Percentiles rank a stretch among this genome's conserved stretches.
phyloP scores from a whole-genome alignment of 2,113 vertebrate species.

The Tamias sibiricus region DNA sequence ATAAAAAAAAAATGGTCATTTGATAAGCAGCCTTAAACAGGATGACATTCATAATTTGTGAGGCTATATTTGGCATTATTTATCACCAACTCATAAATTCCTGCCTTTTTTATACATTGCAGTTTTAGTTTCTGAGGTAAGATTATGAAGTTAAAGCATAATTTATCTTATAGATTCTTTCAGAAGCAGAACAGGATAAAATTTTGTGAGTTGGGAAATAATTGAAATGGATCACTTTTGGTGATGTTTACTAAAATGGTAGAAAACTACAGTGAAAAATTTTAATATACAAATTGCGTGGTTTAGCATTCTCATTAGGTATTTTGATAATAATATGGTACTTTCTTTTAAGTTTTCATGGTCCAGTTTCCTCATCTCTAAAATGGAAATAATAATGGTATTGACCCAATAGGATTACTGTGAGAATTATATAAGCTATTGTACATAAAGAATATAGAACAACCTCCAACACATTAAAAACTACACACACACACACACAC shows the following conservation, averaged over 20 bases:
- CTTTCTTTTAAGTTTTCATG: background rate
- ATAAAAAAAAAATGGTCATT: constrained; percentile 28
- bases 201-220: background rate
- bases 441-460: background rate
- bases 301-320: background rate
- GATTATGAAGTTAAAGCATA: background rate
- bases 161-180: background rate
- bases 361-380: background rate
- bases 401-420: background rate
- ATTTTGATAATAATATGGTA: background rate
- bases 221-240: background rate
- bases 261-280: background rate
- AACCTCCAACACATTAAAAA: background rate
- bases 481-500: no score
- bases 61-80: constrained; percentile 9
- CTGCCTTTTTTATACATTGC: background rate
- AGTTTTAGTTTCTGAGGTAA: background rate
- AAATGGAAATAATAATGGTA: background rate
- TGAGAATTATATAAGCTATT: background rate
- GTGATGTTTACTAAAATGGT: background rate
- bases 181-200: background rate
- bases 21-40: constrained; percentile 16
- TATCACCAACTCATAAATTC: background rate
- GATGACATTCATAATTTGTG: background rate
- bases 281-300: background rate